Percentiles rank a stretch among this genome's conserved stretches.
phyloP scores from a whole-genome alignment of 30 jellyfish, hydroid and myxozoan genomes.

The Cassiopea xamachana region DNA sequence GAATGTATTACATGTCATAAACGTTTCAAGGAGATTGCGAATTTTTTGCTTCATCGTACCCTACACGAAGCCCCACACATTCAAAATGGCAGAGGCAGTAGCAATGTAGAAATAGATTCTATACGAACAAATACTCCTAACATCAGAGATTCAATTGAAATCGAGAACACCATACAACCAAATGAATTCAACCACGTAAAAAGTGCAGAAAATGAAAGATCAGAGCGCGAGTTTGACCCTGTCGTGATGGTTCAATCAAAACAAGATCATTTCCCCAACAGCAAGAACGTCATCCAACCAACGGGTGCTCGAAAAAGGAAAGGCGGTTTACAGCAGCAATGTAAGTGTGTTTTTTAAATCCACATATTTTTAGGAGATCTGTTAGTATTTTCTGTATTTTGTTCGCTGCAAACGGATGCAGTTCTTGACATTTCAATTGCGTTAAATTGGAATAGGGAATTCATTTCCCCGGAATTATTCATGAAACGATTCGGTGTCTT shows the following conservation, averaged over 20 bases:
- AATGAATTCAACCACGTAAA: background rate
- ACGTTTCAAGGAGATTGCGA: conserved; percentile 68
- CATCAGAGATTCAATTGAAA: conserved; percentile 10
- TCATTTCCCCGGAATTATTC: background rate
- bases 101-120: background rate
- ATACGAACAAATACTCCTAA: conserved; percentile 8
- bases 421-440: background rate
- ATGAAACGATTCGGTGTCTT: background rate
- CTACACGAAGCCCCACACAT: conserved; percentile 72
- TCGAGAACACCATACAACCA: conserved; percentile 3
- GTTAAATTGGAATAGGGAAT: background rate
- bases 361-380: background rate
- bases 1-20: conserved; percentile 69
- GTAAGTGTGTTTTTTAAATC: conserved; percentile 21
- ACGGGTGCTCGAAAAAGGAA: conserved; percentile 75
- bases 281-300: conserved; percentile 62
- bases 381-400: background rate
- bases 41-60: conserved; percentile 70
- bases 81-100: conserved; percentile 42
- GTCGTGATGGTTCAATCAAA: conserved; percentile 25
- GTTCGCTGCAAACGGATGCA: background rate
- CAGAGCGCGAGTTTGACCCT: conserved; percentile 30
- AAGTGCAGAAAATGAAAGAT: conserved; percentile 3
- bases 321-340: conserved; percentile 70
- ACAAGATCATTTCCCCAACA: conserved; percentile 49